Conservation (phyloP, 2,888 invertebrate species). For the Zelleria hepariella region DNA sequence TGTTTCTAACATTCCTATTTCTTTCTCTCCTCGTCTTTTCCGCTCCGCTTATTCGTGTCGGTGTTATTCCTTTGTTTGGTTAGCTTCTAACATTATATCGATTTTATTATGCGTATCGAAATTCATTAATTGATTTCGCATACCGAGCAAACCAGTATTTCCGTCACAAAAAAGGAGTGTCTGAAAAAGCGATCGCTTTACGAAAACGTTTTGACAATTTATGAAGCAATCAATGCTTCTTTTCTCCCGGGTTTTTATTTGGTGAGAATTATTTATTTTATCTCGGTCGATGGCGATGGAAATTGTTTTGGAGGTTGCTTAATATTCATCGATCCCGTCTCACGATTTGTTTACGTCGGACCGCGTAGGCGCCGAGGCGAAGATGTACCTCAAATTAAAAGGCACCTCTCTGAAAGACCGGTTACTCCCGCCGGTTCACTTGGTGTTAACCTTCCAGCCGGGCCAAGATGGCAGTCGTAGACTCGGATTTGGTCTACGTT, state of each 20-base stretch:
- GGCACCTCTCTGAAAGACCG: slow-evolving; percentile 17
- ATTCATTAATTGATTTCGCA: slow-evolving; percentile 2
- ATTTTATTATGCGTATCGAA: background rate
- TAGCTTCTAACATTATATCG: background rate
- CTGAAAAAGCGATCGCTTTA: slow-evolving; percentile 37
- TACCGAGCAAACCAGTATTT: background rate
- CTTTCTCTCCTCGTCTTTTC: slow-evolving; percentile 16
- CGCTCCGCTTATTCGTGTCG: background rate
- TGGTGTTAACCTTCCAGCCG: background rate
- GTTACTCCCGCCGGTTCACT: slow-evolving; percentile 5
- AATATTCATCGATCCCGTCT: slow-evolving; percentile 65
- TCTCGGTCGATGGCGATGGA: slow-evolving; percentile 44
- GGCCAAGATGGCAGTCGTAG: no score
- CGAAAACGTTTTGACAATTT: slow-evolving; percentile 56
- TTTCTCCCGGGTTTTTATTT: slow-evolving; percentile 42
- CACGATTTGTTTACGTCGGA: slow-evolving; percentile 59
- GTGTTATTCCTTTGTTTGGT: background rate
- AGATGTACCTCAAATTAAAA: slow-evolving; percentile 47
- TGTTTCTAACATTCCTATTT: slow-evolving; percentile 24
- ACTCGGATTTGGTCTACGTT: no score
- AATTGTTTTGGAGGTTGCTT: slow-evolving; percentile 59
- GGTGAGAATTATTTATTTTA: slow-evolving; percentile 55
- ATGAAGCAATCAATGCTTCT: slow-evolving; percentile 63
- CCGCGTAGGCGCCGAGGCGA: slow-evolving; percentile 41
- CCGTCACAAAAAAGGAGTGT: slow-evolving; percentile 1